Evolutionary conservation across 2,113 vertebrate genomes (phyloP).

Genomic region (Diadophis punctatus): DNA sequence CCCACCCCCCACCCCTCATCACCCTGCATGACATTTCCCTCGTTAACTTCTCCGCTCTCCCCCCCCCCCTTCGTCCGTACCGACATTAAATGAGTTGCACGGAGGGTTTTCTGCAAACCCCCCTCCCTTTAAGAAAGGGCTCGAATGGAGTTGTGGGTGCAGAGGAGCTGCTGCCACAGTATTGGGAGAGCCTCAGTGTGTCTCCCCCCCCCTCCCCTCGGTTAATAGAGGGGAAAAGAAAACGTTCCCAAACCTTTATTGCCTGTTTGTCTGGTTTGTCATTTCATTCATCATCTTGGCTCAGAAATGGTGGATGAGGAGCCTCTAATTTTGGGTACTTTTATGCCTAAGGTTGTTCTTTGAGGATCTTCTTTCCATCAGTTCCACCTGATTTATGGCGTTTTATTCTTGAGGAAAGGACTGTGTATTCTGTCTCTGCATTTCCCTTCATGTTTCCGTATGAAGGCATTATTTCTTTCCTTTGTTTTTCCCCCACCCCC

Average conservation of each 20-base stretch:
- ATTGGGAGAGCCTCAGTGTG: not conserved
- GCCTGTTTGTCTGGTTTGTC: not conserved
- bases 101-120: not conserved
- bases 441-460: not conserved
- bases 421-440: not conserved
- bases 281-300: not conserved
- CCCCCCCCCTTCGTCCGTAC: not conserved
- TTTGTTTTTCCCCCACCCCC: rapidly evolving
- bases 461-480: slow-evolving; percentile 6
- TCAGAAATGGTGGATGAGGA: not conserved
- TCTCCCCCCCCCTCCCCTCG: not conserved
- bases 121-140: not conserved
- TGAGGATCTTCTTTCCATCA: not conserved
- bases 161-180: not conserved
- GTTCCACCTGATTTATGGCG: not conserved
- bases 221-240: not conserved
- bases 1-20: not conserved
- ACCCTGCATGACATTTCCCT: slow-evolving; percentile 2
- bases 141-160: not conserved
- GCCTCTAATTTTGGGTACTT: not conserved
- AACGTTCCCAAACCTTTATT: not conserved
- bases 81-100: not conserved
- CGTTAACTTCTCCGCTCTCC: not conserved
- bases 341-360: not conserved
- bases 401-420: not conserved